A percentile compares a stretch with the other conserved stretches of the same genome.
These are phyloP conservation scores for Epizoanthus stellaris DNA, from an alignment of 92 coral and sea anemone genomes.

Conservation along the genomic window DNA sequence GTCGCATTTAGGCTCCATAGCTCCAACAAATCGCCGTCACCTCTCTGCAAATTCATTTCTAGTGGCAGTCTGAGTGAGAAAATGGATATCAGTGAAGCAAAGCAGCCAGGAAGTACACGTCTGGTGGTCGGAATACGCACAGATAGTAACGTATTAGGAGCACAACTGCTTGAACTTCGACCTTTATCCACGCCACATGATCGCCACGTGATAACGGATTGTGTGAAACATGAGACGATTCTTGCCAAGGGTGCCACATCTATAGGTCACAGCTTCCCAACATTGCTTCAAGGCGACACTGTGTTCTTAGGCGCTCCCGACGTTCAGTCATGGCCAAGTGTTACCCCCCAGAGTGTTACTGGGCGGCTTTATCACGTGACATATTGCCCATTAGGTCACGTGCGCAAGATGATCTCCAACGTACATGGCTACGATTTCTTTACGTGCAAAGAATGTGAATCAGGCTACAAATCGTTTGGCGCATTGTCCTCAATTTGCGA, in stretches of 20 bases:
- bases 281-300: slow-evolving; percentile 37
- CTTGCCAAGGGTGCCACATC: not conserved
- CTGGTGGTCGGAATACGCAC: slow-evolving; percentile 43
- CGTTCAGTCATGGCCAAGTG: slow-evolving; percentile 66
- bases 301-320: slow-evolving; percentile 69
- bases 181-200: slow-evolving; percentile 3
- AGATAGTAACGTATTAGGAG: slow-evolving; percentile 34
- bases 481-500: slow-evolving; percentile 49
- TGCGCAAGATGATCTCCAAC: slow-evolving; percentile 52
- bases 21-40: not conserved
- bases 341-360: slow-evolving; percentile 22
- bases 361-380: slow-evolving; percentile 71
- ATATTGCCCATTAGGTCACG: slow-evolving; percentile 66
- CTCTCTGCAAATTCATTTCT: slow-evolving; percentile 24
- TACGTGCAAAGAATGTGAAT: slow-evolving; percentile 58
- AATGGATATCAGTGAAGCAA: not conserved
- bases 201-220: not conserved
- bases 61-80: slow-evolving; percentile 25
- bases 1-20: slow-evolving; percentile 13
- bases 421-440: slow-evolving; percentile 8
- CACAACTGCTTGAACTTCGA: slow-evolving; percentile 25
- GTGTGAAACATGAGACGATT: not conserved
- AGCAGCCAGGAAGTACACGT: not conserved
- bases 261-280: slow-evolving; percentile 30
- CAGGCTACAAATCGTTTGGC: slow-evolving; percentile 67